These are phyloP conservation scores for Listronotus oregonensis DNA, from an alignment of 1,140 invertebrate genomes.

Conservation along the genomic window DNA sequence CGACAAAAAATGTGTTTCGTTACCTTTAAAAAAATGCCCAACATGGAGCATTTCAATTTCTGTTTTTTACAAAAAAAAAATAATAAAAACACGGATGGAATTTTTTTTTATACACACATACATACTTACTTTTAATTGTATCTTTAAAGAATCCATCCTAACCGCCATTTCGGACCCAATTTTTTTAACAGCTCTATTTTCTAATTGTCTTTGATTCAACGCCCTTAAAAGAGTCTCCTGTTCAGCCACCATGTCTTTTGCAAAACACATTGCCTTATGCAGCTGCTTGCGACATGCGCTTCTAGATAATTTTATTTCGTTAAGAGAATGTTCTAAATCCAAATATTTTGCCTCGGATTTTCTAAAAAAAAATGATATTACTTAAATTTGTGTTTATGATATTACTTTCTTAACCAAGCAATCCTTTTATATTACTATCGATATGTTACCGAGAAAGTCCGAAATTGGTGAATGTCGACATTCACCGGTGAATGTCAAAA, in stretches of 20 bases:
- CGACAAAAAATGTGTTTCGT: too few relatives aligned
- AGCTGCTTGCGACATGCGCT: conserved; percentile 62
- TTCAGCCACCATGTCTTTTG: conserved; percentile 61
- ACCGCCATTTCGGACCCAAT: conserved; percentile 59
- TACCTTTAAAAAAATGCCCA: too few relatives aligned
- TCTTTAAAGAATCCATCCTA: conserved; percentile 60
- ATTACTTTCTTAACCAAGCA: too few relatives aligned
- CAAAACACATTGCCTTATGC: conserved; percentile 62
- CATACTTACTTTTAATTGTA: conserved; percentile 61
- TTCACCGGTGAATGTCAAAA: too few relatives aligned
- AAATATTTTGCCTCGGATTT: conserved; percentile 58
- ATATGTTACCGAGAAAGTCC: too few relatives aligned
- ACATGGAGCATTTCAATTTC: too few relatives aligned
- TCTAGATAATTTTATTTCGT: conserved; percentile 59
- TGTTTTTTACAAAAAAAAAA: too few relatives aligned
- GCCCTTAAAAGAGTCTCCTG: conserved; percentile 60
- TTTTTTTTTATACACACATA: too few relatives aligned
- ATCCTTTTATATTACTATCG: too few relatives aligned
- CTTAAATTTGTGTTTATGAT: too few relatives aligned
- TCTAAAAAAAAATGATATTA: conserved; percentile 50
- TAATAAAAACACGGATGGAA: too few relatives aligned
- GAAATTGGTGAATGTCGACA: too few relatives aligned
- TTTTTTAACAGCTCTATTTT: conserved; percentile 60
- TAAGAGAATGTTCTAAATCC: conserved; percentile 56
- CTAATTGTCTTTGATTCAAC: conserved; percentile 59